A percentile compares a stretch with the other conserved stretches of the same genome.
These are phyloP conservation scores for Hypsibius dujardini DNA, from an alignment of 1,140 invertebrate genomes.

Conservation along the genomic window DNA sequence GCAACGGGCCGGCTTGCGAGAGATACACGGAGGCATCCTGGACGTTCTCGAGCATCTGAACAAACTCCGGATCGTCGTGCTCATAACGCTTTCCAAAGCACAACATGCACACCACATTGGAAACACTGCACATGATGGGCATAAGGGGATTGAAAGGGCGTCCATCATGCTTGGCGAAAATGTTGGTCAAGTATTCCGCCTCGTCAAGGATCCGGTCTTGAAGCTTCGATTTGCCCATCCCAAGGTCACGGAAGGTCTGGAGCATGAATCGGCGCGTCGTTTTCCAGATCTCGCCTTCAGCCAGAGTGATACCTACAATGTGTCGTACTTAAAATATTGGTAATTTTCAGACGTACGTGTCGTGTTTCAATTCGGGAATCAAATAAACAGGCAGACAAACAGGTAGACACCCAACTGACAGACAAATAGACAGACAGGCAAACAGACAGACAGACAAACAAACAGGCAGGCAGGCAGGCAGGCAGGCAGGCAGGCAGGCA, in stretches of 20 bases:
- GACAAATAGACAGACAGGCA: too few relatives aligned
- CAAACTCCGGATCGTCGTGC: not conserved
- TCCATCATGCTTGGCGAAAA: not conserved
- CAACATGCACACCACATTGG: not conserved
- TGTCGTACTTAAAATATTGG: not conserved
- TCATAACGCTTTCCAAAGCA: not conserved
- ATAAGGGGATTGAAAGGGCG: not conserved
- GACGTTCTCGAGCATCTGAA: not conserved
- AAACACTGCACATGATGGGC: not conserved
- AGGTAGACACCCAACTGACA: too few relatives aligned
- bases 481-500: too few relatives aligned
- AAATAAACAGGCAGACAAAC: too few relatives aligned
- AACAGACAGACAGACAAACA: too few relatives aligned
- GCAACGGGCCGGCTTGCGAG: constrained; percentile 6
- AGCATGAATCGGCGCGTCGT: constrained; percentile 57
- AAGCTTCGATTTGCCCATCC: constrained; percentile 40
- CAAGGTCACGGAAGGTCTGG: constrained; percentile 51
- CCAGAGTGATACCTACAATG: constrained; percentile 54
- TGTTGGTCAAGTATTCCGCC: not conserved
- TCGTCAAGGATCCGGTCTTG: constrained; percentile 46
- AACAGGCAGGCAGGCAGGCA: too few relatives aligned
- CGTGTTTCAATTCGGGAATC: too few relatives aligned
- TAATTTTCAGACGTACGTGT: not conserved
- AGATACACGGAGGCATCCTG: not conserved
- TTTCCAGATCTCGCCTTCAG: constrained; percentile 59